A percentile compares a stretch with the other conserved stretches of the same genome.
phyloP scores from a whole-genome alignment of 2,888 invertebrate genomes.

The Phoronis australis region DNA sequence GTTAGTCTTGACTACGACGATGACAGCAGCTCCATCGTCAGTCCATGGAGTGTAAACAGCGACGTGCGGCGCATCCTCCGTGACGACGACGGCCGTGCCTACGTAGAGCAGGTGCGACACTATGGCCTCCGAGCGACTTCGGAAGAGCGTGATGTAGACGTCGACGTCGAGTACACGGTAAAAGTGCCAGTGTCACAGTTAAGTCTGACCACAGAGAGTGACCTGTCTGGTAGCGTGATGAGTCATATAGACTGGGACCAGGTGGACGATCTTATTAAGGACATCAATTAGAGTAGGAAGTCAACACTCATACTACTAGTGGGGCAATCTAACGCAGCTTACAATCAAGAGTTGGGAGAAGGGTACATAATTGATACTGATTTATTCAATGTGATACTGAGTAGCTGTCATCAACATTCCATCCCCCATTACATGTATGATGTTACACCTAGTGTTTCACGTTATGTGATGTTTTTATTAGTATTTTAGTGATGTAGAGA shows the following conservation, averaged over 20 bases:
- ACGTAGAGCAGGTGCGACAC: conserved; percentile 34
- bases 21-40: conserved; percentile 27
- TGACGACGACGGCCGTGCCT: conserved; percentile 31
- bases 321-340: too few relatives aligned
- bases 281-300: too few relatives aligned
- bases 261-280: conserved; percentile 39
- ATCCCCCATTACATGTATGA: too few relatives aligned
- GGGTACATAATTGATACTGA: too few relatives aligned
- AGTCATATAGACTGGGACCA: conserved; percentile 49
- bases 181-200: conserved; percentile 37
- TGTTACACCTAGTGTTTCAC: too few relatives aligned
- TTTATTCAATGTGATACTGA: too few relatives aligned
- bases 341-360: too few relatives aligned
- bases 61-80: conserved; percentile 36
- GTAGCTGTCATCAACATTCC: too few relatives aligned
- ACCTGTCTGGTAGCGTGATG: conserved; percentile 36
- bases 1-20: conserved; percentile 11
- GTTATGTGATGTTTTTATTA: too few relatives aligned
- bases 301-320: too few relatives aligned
- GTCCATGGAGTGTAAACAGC: conserved; percentile 42
- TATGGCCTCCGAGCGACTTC: conserved; percentile 28
- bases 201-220: conserved; percentile 21
- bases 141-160: not conserved
- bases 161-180: conserved; percentile 5
- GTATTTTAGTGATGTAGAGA: too few relatives aligned